A percentile compares a stretch with the other conserved stretches of the same genome.
Evolutionary conservation across 2,888 invertebrate species (phyloP).

Genomic region (Dicroscelio sp.): DNA sequence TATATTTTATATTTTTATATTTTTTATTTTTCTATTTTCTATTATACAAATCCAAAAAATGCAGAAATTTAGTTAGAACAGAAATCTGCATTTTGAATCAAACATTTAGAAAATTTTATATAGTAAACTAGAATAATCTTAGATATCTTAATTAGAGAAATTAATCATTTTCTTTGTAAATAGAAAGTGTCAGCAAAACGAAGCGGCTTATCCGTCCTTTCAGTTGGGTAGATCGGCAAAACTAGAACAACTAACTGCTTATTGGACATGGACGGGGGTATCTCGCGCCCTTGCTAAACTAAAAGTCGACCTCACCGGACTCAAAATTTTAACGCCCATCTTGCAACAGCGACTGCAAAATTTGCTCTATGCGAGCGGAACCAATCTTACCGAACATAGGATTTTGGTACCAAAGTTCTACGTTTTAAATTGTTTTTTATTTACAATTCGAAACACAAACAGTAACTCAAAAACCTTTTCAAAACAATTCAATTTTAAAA

Average conservation of each 20-base stretch:
- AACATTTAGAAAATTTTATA: no score
- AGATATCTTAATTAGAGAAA: no score
- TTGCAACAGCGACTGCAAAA: conserved; percentile 93
- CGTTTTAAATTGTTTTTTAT: no score
- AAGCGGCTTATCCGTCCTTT: conserved; percentile 95
- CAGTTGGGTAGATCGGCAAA: conserved; percentile 94
- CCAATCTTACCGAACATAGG: conserved; percentile 93
- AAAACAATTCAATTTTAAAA: no score
- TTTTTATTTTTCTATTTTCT: no score
- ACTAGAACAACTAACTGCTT: conserved; percentile 94
- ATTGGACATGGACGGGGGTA: conserved; percentile 93
- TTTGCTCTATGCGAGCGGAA: conserved; percentile 92
- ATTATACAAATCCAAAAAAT: no score
- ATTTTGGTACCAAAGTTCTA: no score
- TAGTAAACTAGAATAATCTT: no score
- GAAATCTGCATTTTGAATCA: no score
- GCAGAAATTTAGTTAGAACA: no score
- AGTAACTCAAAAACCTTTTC: no score
- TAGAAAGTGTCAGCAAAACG: conserved; percentile 95
- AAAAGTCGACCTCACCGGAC: conserved; percentile 92
- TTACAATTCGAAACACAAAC: no score
- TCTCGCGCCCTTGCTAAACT: conserved; percentile 91
- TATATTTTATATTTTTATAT: background rate
- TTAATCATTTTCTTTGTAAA: background rate
- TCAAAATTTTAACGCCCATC: conserved; percentile 92